Percentiles rank a stretch among this genome's conserved stretches.
Conservation (phyloP, 2,888 invertebrate genomes). For the Sinotaia quadrata region DNA sequence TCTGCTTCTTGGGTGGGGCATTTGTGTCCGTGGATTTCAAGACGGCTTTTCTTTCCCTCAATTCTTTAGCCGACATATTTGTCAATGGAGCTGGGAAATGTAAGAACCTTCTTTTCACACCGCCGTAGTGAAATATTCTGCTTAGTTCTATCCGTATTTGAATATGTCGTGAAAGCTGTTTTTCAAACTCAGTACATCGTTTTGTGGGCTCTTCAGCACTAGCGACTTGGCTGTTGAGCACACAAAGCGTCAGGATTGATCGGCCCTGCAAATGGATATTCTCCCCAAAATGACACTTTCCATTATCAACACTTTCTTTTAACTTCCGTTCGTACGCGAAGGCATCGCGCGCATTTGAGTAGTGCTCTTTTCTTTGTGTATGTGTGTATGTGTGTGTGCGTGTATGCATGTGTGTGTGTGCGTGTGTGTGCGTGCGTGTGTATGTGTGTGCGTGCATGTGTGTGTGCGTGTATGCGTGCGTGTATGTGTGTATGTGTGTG, state of each 20-base stretch:
- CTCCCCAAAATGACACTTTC: background rate
- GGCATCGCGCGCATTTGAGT: background rate
- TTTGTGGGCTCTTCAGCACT: background rate
- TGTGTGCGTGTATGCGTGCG: background rate
- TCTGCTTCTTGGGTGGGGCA: constrained; percentile 5
- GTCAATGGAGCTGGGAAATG: background rate
- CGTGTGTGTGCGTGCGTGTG: background rate
- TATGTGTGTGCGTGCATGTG: background rate
- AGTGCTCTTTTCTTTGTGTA: background rate
- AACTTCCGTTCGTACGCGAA: background rate
- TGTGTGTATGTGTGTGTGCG: constrained; percentile 6
- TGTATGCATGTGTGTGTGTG: background rate
- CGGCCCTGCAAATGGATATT: background rate
- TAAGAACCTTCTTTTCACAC: background rate
- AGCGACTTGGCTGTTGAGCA: background rate
- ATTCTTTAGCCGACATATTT: background rate
- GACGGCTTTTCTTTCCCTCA: background rate
- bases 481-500: background rate
- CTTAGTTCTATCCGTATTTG: background rate
- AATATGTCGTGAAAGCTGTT: background rate
- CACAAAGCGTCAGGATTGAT: constrained; percentile 1
- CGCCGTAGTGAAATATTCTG: background rate
- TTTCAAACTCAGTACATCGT: background rate
- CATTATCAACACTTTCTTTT: background rate
- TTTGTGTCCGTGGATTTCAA: background rate